Base-by-base conservation (phyloP, 2,888 invertebrate genomes). In the Cheilosia soror region DNA sequence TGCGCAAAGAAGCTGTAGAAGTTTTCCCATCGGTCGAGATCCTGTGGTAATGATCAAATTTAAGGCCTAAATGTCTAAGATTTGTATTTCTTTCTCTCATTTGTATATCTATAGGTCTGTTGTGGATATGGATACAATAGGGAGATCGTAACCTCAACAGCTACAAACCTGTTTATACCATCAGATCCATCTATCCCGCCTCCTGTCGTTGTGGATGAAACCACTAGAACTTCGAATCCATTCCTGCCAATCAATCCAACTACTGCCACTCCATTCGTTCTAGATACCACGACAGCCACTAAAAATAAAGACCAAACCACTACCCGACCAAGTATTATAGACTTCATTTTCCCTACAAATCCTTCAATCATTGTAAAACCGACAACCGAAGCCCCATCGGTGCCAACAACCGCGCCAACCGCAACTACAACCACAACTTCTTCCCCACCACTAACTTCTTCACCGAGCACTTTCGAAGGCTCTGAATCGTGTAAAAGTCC, bases 401-500 rank as follows among this genome's bases (percentile, higher is more conserved):
- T 29, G 25, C 7, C 25, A 49, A 51, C 25, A 25, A 29, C 27
- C 2, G 11, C 11, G 13, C 4, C 27, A 13, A 5, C 27, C 9
- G 5, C 51, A 27, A 11, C 29, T 11, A 13, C 13, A 51, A 13
- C 27, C 5, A 51, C 51, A 51, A 27, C 27, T 29, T 29, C 27
- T 7, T 5, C 25, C 9, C 27, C 29, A 27, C 27, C 13, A 27
- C 25, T 13, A 11, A 51, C 25, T 5, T 13, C 51, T 27, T 27
- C 13, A 2, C 27, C 27, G 5, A 13, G 2, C 11, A 13, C 1
- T 4, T 27, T 51, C 4, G 27, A 51, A n/a, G 51, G 51, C 0
- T 51, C 60, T 4, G 29, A 88, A 71, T 11, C 65, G 11, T 90
- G 91, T 57, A 87, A 88, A 2, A 88, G 87, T 20, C 90, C 91